Percentiles rank a stretch among this genome's conserved stretches.
phyloP scores from a whole-genome alignment of 2,113 vertebrate species.

The human (Homo sapiens) region DNA sequence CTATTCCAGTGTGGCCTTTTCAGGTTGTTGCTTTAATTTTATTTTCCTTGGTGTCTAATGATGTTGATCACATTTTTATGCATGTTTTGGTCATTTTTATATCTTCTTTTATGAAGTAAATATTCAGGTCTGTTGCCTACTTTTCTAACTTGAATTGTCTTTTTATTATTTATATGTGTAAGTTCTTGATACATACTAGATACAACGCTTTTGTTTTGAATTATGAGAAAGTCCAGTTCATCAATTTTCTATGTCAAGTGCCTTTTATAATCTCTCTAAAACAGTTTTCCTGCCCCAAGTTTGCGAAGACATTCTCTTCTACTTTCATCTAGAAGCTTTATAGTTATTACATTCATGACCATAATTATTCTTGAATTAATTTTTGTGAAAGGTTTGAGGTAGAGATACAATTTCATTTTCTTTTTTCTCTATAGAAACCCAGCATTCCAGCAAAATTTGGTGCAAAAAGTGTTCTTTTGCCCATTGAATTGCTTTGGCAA shows the following conservation, averaged over 20 bases:
- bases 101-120: slow-evolving; percentile 5
- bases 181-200: background rate
- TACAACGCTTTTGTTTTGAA: background rate
- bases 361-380: background rate
- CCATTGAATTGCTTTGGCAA: background rate
- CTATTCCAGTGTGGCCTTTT: background rate
- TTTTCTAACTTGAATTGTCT: slow-evolving; percentile 21
- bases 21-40: background rate
- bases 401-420: background rate
- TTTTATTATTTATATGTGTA: background rate
- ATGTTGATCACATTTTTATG: background rate
- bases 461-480: background rate
- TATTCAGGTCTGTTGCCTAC: background rate
- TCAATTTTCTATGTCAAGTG: background rate
- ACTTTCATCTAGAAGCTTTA: background rate
- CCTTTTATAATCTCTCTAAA: slow-evolving; percentile 2
- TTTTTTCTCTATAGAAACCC: background rate
- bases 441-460: background rate
- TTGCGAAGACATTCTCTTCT: background rate
- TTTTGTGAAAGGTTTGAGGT: background rate
- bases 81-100: background rate
- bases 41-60: background rate
- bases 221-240: background rate
- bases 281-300: background rate
- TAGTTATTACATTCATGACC: background rate